Evolutionary conservation across 2,888 invertebrate species (phyloP), one percentile per base, ranked within the genome.

Genomic region (Sarcophaga rosellei): DNA sequence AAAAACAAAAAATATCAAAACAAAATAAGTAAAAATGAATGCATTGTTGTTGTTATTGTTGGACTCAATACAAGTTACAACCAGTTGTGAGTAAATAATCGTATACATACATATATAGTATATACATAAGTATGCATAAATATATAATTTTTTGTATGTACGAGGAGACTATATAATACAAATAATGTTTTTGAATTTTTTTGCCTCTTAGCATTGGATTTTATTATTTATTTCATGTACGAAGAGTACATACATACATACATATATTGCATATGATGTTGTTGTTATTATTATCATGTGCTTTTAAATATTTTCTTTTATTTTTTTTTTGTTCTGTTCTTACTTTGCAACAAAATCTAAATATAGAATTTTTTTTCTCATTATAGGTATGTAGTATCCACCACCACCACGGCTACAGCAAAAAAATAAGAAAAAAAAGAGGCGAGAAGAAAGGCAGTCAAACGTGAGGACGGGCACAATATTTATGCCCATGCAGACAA

Each of bases 291-390:
- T 65, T 73, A 80, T 80, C 73, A 66, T 80, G 66, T 73, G 80
- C 73, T 73, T 62, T 53, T 11, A 25, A 8, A 44, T 35, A 47
- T 65, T 66, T 21, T 25, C 0, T 23, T 61, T 81, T 68, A 21
- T 17, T 63, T 74, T 35, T 25, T 15, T 44, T 61, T 73, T 70
- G 35, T 21, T 61, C 6, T 59, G 17, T 57, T 25, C 57, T 72
- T 47, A 47, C 20, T 80, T 79, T 72, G 72, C 79, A 65, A 79
- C 70, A 25, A 61, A 80, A 68, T 74, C 62, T 81, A 81, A 68
- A 68, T 74, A 81, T 81, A 81, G 66, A 73, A 47, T 80, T 73
- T 15, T 20, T 45, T 72, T 44, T 65, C 35, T 35, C 66, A n/a
- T 35, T 53, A 53, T 53, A 66, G 44, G 21, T 21, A 66, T 59